A percentile compares a stretch with the other conserved stretches of the same genome.
Conservation (phyloP, 2,113 vertebrate species). For the Naja naja region DNA sequence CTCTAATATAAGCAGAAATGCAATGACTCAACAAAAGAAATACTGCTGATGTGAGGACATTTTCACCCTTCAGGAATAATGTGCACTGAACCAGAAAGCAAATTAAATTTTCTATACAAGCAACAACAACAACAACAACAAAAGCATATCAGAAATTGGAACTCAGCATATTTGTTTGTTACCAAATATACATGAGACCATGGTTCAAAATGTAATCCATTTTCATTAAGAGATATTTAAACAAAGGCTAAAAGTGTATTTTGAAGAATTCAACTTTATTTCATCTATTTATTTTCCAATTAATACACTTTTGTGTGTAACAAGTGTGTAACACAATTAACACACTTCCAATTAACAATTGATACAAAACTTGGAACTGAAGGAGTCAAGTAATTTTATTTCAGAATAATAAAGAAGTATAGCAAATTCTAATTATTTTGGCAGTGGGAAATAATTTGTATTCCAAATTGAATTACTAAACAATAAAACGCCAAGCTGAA, state of each 20-base stretch:
- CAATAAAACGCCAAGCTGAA: not conserved
- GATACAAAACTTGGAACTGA: not conserved
- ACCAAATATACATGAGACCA: not conserved
- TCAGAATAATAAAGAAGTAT: not conserved
- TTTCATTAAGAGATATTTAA: not conserved
- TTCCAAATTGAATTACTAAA: not conserved
- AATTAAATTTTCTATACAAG: not conserved
- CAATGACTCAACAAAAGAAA: not conserved
- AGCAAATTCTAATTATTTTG: not conserved
- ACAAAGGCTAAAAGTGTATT: not conserved
- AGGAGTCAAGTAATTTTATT: not conserved
- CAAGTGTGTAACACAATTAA: not conserved
- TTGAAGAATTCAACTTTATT: not conserved
- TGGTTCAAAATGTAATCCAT: not conserved
- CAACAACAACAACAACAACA: not conserved
- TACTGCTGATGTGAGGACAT: accelerated
- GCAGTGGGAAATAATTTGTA: not conserved
- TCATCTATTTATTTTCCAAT: not conserved
- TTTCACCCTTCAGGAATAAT: not conserved
- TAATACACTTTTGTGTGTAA: not conserved
- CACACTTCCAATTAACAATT: not conserved
- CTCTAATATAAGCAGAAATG: not conserved
- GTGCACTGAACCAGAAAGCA: not conserved
- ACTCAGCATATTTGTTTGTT: not conserved
- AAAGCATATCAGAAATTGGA: not conserved